These are phyloP conservation scores for Hyperoplus lanceolatus DNA, from an alignment of 2,797 vertebrate genomes.

Conservation along the genomic window DNA sequence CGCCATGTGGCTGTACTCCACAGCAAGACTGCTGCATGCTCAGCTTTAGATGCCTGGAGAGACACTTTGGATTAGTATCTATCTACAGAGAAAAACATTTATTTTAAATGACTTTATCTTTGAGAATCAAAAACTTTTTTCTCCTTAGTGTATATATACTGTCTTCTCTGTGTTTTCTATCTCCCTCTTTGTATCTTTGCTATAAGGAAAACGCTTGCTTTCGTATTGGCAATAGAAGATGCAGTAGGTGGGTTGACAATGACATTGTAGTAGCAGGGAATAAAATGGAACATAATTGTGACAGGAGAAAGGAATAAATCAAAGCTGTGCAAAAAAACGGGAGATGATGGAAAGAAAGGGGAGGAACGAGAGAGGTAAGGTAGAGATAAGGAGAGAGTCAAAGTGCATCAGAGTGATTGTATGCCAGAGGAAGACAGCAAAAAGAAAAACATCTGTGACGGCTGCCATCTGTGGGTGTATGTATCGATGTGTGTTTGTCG, in stretches of 20 bases:
- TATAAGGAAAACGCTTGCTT: neutral
- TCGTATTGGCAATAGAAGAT: neutral
- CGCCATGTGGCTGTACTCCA: constrained; percentile 94
- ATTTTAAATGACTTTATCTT: neutral
- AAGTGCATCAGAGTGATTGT: neutral
- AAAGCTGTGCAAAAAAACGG: neutral
- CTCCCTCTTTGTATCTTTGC: neutral
- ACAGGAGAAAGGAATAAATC: neutral
- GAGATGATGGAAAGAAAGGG: neutral
- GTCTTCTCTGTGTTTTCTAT: neutral
- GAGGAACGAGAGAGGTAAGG: neutral
- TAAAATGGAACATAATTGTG: neutral
- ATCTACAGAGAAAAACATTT: neutral
- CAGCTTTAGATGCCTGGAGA: constrained; percentile 92
- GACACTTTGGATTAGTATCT: neutral
- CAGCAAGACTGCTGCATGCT: constrained; percentile 93
- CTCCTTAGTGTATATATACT: neutral
- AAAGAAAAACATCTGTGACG: neutral
- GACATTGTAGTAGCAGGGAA: neutral
- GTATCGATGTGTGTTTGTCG: neutral
- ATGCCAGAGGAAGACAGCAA: neutral
- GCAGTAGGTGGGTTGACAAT: neutral
- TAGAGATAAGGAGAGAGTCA: neutral
- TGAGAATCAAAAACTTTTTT: neutral
- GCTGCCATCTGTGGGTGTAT: neutral